phyloP scores from a whole-genome alignment of 92 coral and sea anemone genomes.

The Umimayanthus kanabou region DNA sequence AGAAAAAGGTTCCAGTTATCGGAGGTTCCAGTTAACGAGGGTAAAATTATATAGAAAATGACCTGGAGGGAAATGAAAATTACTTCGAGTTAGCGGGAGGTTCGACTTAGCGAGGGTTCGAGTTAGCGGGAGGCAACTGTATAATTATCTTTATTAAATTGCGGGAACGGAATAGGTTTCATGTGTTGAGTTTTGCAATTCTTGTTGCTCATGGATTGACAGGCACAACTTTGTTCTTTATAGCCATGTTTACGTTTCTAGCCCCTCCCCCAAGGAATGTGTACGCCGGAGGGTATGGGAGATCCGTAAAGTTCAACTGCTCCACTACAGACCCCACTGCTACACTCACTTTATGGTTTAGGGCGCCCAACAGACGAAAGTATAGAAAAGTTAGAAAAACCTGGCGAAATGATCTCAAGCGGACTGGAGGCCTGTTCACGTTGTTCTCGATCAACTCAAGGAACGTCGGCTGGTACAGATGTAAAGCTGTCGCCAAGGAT shows the following conservation, averaged over 20 bases:
- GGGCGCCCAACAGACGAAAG: not conserved
- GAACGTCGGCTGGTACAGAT: conserved; percentile 15
- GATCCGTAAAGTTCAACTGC: conserved; percentile 19
- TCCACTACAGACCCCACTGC: conserved; percentile 13
- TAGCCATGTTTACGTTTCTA: conserved; percentile 11
- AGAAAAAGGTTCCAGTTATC: no score
- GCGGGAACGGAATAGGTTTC: no score
- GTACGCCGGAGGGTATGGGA: conserved; percentile 25
- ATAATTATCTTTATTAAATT: no score
- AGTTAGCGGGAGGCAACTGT: no score
- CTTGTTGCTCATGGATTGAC: not conserved
- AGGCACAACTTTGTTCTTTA: not conserved
- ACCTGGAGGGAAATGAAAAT: no score
- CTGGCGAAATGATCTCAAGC: not conserved
- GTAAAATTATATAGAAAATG: no score
- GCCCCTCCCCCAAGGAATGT: conserved; percentile 4
- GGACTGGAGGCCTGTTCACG: conserved; percentile 14
- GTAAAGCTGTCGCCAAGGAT: not conserved
- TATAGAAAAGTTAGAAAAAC: not conserved
- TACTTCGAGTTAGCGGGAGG: no score
- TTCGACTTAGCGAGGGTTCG: no score
- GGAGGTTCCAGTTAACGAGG: no score
- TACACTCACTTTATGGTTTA: conserved; percentile 1
- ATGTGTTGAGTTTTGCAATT: no score
- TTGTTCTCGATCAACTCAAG: not conserved